Conservation (phyloP, 2,797 vertebrate species). For the Linurgus olivaceus region DNA sequence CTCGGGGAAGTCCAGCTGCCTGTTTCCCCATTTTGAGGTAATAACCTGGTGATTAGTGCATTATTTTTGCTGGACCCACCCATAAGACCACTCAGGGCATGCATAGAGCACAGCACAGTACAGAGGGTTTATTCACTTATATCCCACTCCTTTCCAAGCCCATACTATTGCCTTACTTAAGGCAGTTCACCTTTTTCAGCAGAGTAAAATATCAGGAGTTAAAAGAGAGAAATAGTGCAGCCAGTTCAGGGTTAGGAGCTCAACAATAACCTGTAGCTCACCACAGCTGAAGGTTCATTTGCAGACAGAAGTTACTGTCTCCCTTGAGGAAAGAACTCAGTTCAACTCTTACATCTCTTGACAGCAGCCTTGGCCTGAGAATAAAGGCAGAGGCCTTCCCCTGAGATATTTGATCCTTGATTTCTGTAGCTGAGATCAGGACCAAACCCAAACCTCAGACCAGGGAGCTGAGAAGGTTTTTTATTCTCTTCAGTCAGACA, state of each 20-base stretch:
- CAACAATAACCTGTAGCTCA: not conserved
- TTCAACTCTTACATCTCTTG: conserved; percentile 25
- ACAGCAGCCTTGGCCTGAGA: conserved; percentile 41
- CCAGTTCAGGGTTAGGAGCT: not conserved
- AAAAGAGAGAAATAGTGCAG: not conserved
- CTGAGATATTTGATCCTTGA: conserved; percentile 36
- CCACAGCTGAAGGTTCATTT: not conserved
- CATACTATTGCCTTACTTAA: not conserved
- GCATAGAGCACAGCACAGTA: too few species aligned
- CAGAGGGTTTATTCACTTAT: not conserved
- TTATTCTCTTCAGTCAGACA: not conserved
- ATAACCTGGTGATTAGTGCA: not conserved
- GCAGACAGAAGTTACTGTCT: conserved; percentile 1
- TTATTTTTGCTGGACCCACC: not conserved
- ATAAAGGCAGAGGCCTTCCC: conserved; percentile 32
- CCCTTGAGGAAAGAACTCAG: not conserved
- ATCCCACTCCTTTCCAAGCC: not conserved
- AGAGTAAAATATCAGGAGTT: not conserved
- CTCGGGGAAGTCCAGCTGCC: not conserved
- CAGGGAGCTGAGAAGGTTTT: not conserved
- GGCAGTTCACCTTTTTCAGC: not conserved
- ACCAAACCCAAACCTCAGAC: not conserved
- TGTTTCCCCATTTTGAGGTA: not conserved
- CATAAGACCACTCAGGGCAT: not conserved
- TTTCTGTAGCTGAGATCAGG: conserved; percentile 3